Conservation (phyloP, 2,113 vertebrate genomes). For the Rostratula benghalensis region DNA sequence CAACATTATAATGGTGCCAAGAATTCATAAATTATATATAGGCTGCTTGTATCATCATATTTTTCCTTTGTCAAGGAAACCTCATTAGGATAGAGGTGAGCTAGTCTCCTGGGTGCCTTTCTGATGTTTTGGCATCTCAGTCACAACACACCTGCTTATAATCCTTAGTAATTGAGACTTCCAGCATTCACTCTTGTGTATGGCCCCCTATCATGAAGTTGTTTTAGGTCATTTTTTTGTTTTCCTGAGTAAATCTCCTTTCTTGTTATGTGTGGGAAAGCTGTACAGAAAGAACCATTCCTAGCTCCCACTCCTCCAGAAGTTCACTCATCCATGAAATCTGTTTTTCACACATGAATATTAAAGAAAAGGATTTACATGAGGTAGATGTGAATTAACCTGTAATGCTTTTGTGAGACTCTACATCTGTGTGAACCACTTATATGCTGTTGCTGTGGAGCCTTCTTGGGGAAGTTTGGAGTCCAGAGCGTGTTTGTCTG, state of each 20-base stretch:
- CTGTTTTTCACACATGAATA: not conserved
- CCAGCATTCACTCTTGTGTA: not conserved
- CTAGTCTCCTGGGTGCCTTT: not conserved
- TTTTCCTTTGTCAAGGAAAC: slow-evolving; percentile 7
- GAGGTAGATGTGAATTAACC: not conserved
- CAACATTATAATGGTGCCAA: not conserved
- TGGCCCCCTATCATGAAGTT: not conserved
- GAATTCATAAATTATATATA: slow-evolving; percentile 31
- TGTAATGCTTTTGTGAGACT: not conserved
- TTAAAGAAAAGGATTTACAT: slow-evolving; percentile 8
- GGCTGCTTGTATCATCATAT: not conserved
- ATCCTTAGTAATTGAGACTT: slow-evolving; percentile 21
- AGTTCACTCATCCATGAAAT: not conserved
- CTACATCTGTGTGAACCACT: not conserved
- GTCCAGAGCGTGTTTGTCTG: not conserved
- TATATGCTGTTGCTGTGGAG: not conserved
- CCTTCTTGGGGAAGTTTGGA: not conserved
- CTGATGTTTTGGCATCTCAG: slow-evolving; percentile 13
- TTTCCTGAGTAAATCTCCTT: not conserved
- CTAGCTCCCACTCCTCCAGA: not conserved
- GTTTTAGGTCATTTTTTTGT: slow-evolving; percentile 1
- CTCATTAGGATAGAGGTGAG: slow-evolving; percentile 3
- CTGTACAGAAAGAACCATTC: not conserved
- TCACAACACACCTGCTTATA: not conserved
- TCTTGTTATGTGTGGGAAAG: not conserved